Percentiles rank a stretch among this genome's conserved stretches.
Evolutionary conservation across 2,797 vertebrate genomes (phyloP).

Genomic region (Microctenopoma steveboyesi): DNA sequence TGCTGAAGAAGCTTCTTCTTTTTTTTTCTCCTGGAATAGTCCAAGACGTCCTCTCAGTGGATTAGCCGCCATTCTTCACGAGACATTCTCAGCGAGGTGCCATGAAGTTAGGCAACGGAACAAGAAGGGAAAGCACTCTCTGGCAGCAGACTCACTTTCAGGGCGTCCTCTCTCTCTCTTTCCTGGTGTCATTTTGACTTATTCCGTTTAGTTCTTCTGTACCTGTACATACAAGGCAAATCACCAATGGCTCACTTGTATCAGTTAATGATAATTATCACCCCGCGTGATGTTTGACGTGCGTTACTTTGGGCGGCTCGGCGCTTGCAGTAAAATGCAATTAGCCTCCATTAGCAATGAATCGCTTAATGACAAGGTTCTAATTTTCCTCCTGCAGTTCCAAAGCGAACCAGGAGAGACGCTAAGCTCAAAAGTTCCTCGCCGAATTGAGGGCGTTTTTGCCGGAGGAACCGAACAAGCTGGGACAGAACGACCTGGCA

Average conservation of each 20-base stretch:
- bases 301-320: constrained; percentile 45
- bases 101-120: constrained; percentile 47
- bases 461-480: not conserved
- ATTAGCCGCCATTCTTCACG: constrained; percentile 65
- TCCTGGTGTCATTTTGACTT: constrained; percentile 50
- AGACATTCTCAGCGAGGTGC: constrained; percentile 49
- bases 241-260: not conserved
- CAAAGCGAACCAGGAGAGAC: not conserved
- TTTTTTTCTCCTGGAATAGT: constrained; percentile 48
- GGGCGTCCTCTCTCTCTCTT: constrained; percentile 32
- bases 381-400: not conserved
- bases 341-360: constrained; percentile 53
- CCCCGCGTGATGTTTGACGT: constrained; percentile 53
- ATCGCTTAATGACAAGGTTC: constrained; percentile 27
- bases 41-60: constrained; percentile 72
- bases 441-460: no score
- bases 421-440: not conserved
- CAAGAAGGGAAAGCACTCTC: constrained; percentile 42
- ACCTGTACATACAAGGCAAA: constrained; percentile 27
- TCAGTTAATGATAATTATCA: constrained; percentile 54
- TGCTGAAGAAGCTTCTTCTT: constrained; percentile 80
- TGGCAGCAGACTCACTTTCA: constrained; percentile 57
- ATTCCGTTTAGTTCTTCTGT: constrained; percentile 39
- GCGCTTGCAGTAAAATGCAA: constrained; percentile 44
- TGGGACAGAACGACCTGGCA: not conserved